Conservation (phyloP, 2,888 invertebrate species). For the Phania funesta region DNA sequence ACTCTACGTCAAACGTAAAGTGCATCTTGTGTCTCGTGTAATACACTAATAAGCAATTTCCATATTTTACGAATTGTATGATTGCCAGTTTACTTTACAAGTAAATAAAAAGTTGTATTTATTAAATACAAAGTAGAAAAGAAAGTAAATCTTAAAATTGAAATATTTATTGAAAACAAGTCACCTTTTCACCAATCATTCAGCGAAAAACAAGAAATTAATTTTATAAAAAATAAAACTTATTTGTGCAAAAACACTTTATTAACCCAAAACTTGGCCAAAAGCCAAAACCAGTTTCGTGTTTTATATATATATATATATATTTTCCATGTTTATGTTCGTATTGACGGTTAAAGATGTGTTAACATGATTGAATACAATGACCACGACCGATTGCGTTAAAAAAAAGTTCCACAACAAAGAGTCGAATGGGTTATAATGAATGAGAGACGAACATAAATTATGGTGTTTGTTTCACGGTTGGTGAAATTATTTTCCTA, state of each 20-base stretch:
- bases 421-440: constrained; percentile 8
- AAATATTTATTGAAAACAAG: constrained; percentile 17
- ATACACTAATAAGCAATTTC: neutral
- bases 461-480: constrained; percentile 32
- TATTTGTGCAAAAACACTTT: constrained; percentile 43
- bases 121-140: constrained; percentile 7
- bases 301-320: neutral
- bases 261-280: constrained; percentile 47
- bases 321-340: constrained; percentile 8
- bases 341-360: constrained; percentile 35
- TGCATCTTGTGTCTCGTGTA: too few relatives aligned
- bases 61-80: neutral
- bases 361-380: constrained; percentile 46
- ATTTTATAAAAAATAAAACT: constrained; percentile 14
- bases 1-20: too few relatives aligned
- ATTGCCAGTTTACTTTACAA: neutral
- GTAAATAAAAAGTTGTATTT: neutral
- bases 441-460: constrained; percentile 32
- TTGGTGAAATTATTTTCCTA: constrained; percentile 44
- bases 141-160: constrained; percentile 35
- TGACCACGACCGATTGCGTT: constrained; percentile 13
- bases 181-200: constrained; percentile 5
- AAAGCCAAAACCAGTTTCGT: constrained; percentile 46
- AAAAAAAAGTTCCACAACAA: constrained; percentile 21
- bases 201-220: constrained; percentile 30